phyloP scores from a whole-genome alignment of 2,888 invertebrate species.

The Elaeidobius kamerunicus region DNA sequence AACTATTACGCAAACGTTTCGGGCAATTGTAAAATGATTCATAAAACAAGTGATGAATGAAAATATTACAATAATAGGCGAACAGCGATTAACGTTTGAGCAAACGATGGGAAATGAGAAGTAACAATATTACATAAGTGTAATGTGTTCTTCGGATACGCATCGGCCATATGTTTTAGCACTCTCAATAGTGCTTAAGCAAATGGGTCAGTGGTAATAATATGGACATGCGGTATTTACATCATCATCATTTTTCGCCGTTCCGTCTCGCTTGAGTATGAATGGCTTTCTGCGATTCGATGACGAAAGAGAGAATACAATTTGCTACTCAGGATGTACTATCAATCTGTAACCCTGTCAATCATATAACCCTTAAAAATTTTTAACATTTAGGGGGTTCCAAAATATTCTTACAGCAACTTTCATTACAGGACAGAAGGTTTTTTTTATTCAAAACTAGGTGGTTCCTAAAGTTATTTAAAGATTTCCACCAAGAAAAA shows the following conservation, averaged over 20 bases:
- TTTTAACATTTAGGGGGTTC: too few relatives aligned
- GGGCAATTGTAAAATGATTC: too few relatives aligned
- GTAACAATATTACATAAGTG: slow-evolving; percentile 17
- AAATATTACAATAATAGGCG: neutral
- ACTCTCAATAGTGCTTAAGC: slow-evolving; percentile 23
- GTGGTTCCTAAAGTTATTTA: too few relatives aligned
- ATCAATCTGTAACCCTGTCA: too few relatives aligned
- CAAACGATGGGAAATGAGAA: slow-evolving; percentile 17
- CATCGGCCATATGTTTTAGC: slow-evolving; percentile 23
- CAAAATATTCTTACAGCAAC: too few relatives aligned
- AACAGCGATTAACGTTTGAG: neutral
- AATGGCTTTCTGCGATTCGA: slow-evolving; percentile 12
- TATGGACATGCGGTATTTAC: slow-evolving; percentile 20
- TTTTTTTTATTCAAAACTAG: too few relatives aligned
- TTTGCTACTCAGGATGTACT: too few relatives aligned
- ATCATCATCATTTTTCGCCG: slow-evolving; percentile 10
- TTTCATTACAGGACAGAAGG: too few relatives aligned
- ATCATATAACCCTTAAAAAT: too few relatives aligned
- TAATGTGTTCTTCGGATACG: neutral
- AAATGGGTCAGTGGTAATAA: slow-evolving; percentile 26
- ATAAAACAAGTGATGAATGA: neutral
- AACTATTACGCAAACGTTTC: too few relatives aligned
- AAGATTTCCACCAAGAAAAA: too few relatives aligned
- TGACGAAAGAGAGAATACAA: too few relatives aligned
- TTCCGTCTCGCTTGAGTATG: slow-evolving; percentile 14